Base-by-base conservation (phyloP, 2,888 invertebrate species). In the Andrena dorsata region DNA sequence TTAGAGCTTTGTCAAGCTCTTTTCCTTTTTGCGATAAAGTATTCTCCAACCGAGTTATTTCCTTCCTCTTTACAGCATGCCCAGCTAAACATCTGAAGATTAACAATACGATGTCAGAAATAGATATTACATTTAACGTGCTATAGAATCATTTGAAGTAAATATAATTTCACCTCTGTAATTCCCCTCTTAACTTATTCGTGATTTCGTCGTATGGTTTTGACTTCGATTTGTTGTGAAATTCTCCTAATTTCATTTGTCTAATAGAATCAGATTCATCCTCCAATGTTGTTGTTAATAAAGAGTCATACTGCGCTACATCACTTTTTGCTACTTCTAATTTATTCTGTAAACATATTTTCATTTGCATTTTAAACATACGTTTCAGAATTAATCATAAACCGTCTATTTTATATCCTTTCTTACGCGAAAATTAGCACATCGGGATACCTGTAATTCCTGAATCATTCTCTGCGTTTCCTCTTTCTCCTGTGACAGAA, bases 401-500 rank as follows among this genome's bases (percentile, higher is more conserved):
- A 69, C 23, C 20, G 2, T 10, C 0, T 1, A 35, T 20, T 20
- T 64, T 3, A 30, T 35, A 28, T 32, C 32, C 7, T 60, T 60
- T 2, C 1, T 13, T 32, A 16, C 28, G 58, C 13, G 23, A 51
- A 26, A 69, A 30, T 75, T 61, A 51, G 47, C 30, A 13, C 13
- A 23, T 61, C 32, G 28, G 53, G 47, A 86, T 85, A 92, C 92
- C 86, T 91, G 89, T 78, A 93, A 86, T 1, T 93, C 92, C 68
- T 91, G 89, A 64, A 92, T 80, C 16, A 72, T 89, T 71, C 88
- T 91, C 26, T 89, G 82, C 35, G 95, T 89, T 80, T 95, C 95
- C 72, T 95, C 95, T 26, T 95, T 95, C 90, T 95, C 95, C 82
- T 95, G 95, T 70, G 93, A 92, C 0, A 95, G 94, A 0, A 95